phyloP scores from a whole-genome alignment of 2,888 invertebrate genomes.

The Orthonevra nobilis region DNA sequence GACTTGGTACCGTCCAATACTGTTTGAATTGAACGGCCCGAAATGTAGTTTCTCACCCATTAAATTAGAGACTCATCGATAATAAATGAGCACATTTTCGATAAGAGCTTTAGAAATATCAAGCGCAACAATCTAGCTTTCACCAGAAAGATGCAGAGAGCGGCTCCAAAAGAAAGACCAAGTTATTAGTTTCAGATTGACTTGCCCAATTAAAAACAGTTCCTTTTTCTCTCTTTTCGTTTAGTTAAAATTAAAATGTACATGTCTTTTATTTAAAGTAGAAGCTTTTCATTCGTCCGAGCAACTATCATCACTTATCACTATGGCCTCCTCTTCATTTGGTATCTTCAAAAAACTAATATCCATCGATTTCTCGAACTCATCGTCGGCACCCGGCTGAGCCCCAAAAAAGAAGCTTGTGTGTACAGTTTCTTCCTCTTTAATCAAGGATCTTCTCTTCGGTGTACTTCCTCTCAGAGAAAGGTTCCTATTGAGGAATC shows the following conservation, averaged over 20 bases:
- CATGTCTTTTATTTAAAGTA: too few relatives aligned
- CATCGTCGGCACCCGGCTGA: conserved; percentile 81
- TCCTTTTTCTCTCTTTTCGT: neutral
- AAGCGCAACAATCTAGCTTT: too few relatives aligned
- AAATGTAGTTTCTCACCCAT: too few relatives aligned
- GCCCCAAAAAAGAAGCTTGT: conserved; percentile 82
- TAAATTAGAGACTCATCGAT: too few relatives aligned
- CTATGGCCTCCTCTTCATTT: neutral
- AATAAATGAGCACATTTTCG: too few relatives aligned
- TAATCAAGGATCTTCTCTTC: conserved; percentile 4
- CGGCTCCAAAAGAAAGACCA: too few relatives aligned
- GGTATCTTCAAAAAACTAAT: conserved; percentile 73
- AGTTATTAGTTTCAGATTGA: too few relatives aligned
- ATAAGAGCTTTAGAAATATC: too few relatives aligned
- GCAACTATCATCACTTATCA: conserved; percentile 27
- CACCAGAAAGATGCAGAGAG: too few relatives aligned
- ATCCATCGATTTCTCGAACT: conserved; percentile 84
- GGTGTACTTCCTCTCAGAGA: conserved; percentile 29
- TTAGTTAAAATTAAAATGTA: neutral
- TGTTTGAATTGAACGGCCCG: too few relatives aligned
- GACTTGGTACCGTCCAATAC: too few relatives aligned
- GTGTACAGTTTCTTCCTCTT: conserved; percentile 61
- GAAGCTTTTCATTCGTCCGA: conserved; percentile 7
- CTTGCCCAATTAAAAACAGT: too few relatives aligned
- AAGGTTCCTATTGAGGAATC: conserved; percentile 73